Evolutionary conservation across 2,888 invertebrate species (phyloP), one percentile per base, ranked within the genome.

Genomic region (Hypomecis punctinalis): DNA sequence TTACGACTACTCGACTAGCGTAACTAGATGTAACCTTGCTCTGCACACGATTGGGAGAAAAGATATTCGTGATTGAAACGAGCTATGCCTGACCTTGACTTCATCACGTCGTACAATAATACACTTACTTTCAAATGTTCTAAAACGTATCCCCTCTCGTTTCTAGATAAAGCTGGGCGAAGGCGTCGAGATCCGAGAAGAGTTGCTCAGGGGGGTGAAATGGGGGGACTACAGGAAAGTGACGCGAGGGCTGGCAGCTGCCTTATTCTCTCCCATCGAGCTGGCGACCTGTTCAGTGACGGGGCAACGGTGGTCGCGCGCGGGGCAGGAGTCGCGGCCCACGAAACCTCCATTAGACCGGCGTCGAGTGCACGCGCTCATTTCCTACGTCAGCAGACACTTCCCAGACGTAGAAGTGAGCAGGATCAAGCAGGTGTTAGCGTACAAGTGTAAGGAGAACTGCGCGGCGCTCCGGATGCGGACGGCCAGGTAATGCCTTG

Each of bases 361-460:
- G 53, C 94, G 95, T 82, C 94, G 96, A 83, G 96, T 96, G 36
- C 96, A 96, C 91, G 96, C 96, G 54, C 95, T 96, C 82, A 96
- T 96, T 86, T 95, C 95, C 54, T 96, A 96, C 90, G 96, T 96
- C 76, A 95, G 95, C 81, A 93, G 95, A 54, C 94, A 95, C 82
- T 96, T 96, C 92, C 96, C 96, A 42, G 94, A 95, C 82, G 95
- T 96, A 33, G 96, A 96, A 88, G 95, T 96, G 80, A 95, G 95
- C 89, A 93, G 96, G 80, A 96, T 96, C 84, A 96, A 96, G 86
- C 96, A 96, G 87, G 96, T 96, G 74, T 90, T 96, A 75, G 96
- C 96, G 36, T 96, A 96, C 89, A 96, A 96, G 88, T 96, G 96
- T 87, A 96, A 96, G 90, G 96, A 96, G 86, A 96, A 96, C 88